A percentile compares a stretch with the other conserved stretches of the same genome.
Evolutionary conservation across 2,797 vertebrate genomes (phyloP).

Genomic region (Sebastes cheni): DNA sequence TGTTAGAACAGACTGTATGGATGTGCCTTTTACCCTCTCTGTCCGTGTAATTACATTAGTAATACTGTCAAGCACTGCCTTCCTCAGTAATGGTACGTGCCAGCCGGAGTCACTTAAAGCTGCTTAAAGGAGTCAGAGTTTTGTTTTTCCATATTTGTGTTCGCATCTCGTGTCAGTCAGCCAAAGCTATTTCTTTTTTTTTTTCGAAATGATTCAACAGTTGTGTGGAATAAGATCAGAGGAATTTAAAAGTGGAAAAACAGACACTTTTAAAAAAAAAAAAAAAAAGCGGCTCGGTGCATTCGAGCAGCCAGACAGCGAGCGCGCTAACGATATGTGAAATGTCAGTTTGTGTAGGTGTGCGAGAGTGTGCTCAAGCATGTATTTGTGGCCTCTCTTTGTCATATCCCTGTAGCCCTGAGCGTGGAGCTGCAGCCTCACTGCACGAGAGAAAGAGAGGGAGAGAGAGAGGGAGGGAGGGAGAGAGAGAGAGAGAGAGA

Average conservation of each 20-base stretch:
- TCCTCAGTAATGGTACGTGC: neutral
- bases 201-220: conserved; percentile 52
- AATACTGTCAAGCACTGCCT: neutral
- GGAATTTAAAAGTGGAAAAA: conserved; percentile 47
- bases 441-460: conserved; percentile 37
- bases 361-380: conserved; percentile 64
- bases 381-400: conserved; percentile 68
- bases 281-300: conserved; percentile 21
- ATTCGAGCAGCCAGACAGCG: conserved; percentile 65
- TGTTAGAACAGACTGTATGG: neutral
- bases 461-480: neutral
- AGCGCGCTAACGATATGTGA: conserved; percentile 55
- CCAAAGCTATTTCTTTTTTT: conserved; percentile 4
- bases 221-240: conserved; percentile 53
- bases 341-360: conserved; percentile 73
- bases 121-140: conserved; percentile 39
- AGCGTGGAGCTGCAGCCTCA: conserved; percentile 82
- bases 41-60: conserved; percentile 13
- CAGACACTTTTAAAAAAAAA: conserved; percentile 14
- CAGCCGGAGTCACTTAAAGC: conserved; percentile 36
- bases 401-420: conserved; percentile 77
- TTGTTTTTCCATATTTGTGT: conserved; percentile 40
- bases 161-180: conserved; percentile 40
- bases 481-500: conserved; percentile 18
- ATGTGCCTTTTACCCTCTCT: neutral